Evolutionary conservation across 2,113 vertebrate species (phyloP).

Genomic region (Chaenogobius annularis): DNA sequence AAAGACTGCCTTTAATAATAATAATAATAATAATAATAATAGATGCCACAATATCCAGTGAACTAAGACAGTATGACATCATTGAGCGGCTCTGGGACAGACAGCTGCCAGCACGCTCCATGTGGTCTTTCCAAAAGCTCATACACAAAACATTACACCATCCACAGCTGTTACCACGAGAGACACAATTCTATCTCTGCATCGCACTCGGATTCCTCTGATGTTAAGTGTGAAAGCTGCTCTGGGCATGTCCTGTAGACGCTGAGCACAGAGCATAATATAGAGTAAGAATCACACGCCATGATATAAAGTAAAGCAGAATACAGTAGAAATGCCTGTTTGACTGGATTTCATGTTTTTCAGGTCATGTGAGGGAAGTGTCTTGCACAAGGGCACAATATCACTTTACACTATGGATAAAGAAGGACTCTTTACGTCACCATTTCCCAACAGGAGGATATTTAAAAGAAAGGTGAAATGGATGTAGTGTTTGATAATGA

Average conservation of each 20-base stretch:
- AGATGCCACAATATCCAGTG: conserved; percentile 39
- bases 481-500: too few relatives aligned
- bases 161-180: conserved; percentile 54
- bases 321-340: too few relatives aligned
- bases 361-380: too few relatives aligned
- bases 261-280: not conserved
- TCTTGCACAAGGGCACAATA: not conserved
- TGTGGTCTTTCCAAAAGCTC: not conserved
- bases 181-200: conserved; percentile 29
- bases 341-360: too few relatives aligned
- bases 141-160: conserved; percentile 37
- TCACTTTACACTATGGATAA: too few relatives aligned
- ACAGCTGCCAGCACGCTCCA: conserved; percentile 66
- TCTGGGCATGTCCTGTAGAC: conserved; percentile 4
- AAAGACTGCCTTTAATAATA: not conserved
- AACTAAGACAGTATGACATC: conserved; percentile 49
- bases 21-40: conserved; percentile 21
- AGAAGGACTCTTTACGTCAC: too few relatives aligned
- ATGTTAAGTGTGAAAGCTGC: conserved; percentile 38
- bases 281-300: not conserved
- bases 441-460: too few relatives aligned
- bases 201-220: conserved; percentile 29
- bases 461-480: too few relatives aligned
- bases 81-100: conserved; percentile 33
- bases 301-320: too few relatives aligned